Evolutionary conservation across 2,797 vertebrate species (phyloP).

Genomic region (Spheniscus humboldti): DNA sequence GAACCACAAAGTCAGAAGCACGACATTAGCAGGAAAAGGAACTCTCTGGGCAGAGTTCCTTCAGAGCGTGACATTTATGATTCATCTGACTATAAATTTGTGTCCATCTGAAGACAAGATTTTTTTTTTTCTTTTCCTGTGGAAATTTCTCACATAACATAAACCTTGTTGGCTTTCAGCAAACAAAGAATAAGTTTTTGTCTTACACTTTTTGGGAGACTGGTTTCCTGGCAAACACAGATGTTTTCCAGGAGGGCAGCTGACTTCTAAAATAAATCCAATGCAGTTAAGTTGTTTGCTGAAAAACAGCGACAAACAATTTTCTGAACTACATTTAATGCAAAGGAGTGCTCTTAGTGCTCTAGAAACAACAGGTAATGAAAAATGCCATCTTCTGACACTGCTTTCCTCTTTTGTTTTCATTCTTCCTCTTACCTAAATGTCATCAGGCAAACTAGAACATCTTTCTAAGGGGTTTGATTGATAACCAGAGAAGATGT

Average conservation of each 20-base stretch:
- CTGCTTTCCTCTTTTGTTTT: not conserved
- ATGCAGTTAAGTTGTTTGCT: not conserved
- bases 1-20: constrained; percentile 39
- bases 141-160: constrained; percentile 9
- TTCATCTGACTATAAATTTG: constrained; percentile 48
- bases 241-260: not conserved
- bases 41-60: constrained; percentile 18
- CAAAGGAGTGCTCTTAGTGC: not conserved
- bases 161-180: not conserved
- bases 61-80: constrained; percentile 49
- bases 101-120: not conserved
- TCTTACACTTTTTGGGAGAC: not conserved
- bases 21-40: constrained; percentile 29
- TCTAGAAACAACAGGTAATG: not conserved
- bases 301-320: not conserved
- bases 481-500: not conserved
- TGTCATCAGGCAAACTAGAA: not conserved
- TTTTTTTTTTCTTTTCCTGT: constrained; percentile 1
- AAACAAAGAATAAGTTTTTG: not conserved
- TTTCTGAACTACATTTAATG: not conserved
- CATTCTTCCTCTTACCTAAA: not conserved
- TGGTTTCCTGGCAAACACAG: not conserved
- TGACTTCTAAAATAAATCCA: not conserved
- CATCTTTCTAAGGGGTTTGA: not conserved
- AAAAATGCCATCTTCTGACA: not conserved